Base-by-base conservation (phyloP, 2,797 vertebrate genomes). In the Tarsius wallacei region DNA sequence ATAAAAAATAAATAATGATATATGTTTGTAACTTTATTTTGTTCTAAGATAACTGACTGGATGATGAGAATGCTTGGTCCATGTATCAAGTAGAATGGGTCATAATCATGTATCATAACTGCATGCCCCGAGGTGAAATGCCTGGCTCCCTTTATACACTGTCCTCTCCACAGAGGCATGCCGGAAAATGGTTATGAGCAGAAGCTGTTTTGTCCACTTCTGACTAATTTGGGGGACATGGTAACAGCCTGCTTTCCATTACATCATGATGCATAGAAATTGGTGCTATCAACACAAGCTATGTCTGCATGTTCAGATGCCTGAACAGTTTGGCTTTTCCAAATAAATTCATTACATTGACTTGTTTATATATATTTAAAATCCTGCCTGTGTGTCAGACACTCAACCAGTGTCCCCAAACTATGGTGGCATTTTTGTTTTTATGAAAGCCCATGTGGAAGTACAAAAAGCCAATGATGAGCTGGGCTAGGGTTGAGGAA, bases 351-450 rank as follows among this genome's bases (percentile, higher is more conserved):
- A 51, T 66, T 19, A 33, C 1, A 6, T 55, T 15, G 5, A n/a
- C n/a, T 68, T 36, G 12, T 13, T 74, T 63, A 80, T 63, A 6
- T 42, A 42, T 21, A 66, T 66, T 73, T 10, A 36, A 47, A 82
- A 28, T 2, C 1, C 10, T 36, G 16, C 6, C 14, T n/a, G 2
- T 0, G 5, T 49, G 15, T 21, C 5, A 11, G 47, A 10, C 16
- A 21, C 22, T 55, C 21, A 5, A 19, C 8, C 14, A 36, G 9
- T 53, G 19, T 84, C 61, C 28, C 33, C 22, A 13, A 49, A 0
- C 19, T 12, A 22, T 1, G 1, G 8, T 51, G 33, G 24, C 28
- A 51, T 59, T 91, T 89, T 49, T 19, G 70, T 76, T 80, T 74
- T 33, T 8, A 15, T 16, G 31, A 68, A 3, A 55, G 3, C 14